Percentiles rank a stretch among this genome's conserved stretches.
Conservation (phyloP, 2,113 vertebrate species). For the Columbina picui region DNA sequence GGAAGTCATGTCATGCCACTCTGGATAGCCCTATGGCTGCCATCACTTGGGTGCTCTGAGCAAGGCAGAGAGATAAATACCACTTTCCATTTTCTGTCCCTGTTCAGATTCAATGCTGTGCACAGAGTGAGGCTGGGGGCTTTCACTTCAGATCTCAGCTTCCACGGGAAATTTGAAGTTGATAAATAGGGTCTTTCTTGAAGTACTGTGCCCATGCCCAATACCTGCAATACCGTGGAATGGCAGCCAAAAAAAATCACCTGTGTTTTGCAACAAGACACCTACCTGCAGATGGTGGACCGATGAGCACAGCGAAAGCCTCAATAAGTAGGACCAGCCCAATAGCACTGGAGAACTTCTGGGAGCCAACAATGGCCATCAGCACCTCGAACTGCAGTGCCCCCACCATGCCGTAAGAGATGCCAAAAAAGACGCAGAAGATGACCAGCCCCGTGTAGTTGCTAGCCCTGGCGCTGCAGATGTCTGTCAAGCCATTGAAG, state of each 20-base stretch:
- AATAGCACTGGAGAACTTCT: slow-evolving; percentile 80
- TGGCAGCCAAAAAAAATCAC: accelerated
- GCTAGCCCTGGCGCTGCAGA: slow-evolving; percentile 75
- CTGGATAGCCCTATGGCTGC: neutral
- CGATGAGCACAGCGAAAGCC: slow-evolving; percentile 79
- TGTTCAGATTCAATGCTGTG: neutral
- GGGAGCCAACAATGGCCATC: slow-evolving; percentile 79
- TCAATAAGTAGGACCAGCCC: slow-evolving; percentile 81
- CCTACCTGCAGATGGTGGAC: slow-evolving; percentile 82
- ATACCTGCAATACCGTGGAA: neutral
- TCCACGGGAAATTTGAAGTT: neutral
- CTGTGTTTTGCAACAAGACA: neutral
- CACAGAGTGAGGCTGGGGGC: neutral
- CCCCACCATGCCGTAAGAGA: slow-evolving; percentile 84
- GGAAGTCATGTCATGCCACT: neutral
- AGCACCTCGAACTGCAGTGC: slow-evolving; percentile 84
- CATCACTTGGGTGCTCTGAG: neutral
- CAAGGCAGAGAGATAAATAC: neutral
- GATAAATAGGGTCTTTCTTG: neutral
- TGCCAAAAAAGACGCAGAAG: slow-evolving; percentile 82
- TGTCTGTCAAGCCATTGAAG: slow-evolving; percentile 81
- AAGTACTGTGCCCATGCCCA: accelerated
- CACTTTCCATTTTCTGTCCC: neutral
- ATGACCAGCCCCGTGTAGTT: slow-evolving; percentile 73
- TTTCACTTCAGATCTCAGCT: neutral